Conservation (phyloP, 1,140 invertebrate species). For the Cylas formicarius region DNA sequence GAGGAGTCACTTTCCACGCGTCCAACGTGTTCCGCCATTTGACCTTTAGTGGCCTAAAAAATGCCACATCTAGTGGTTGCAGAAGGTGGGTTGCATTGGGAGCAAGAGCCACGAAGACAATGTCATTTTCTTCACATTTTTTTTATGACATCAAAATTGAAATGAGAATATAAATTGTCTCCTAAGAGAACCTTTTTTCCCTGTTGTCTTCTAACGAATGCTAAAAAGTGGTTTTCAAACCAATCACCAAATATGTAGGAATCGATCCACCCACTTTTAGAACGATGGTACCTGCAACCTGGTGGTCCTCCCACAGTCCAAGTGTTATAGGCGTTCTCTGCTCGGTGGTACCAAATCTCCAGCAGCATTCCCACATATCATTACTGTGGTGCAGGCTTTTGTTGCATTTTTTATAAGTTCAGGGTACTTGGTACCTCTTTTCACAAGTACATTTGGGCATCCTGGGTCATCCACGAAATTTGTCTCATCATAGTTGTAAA, state of each 20-base stretch:
- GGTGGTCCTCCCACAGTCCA: constrained; percentile 39
- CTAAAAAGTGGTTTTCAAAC: no score
- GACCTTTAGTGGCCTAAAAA: constrained; percentile 39
- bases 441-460: constrained; percentile 6
- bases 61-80: constrained; percentile 40
- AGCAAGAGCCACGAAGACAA: constrained; percentile 34
- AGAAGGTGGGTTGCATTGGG: constrained; percentile 41
- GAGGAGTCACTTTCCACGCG: no score
- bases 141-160: no score
- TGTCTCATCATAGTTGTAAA: constrained; percentile 14
- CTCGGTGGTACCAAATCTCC: constrained; percentile 32
- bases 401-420: constrained; percentile 38
- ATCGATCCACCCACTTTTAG: no score
- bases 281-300: no score
- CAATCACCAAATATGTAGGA: no score
- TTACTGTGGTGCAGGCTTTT: constrained; percentile 30
- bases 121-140: constrained; percentile 38
- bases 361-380: constrained; percentile 26
- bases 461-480: constrained; percentile 13
- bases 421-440: constrained; percentile 30
- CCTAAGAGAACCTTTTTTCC: no score
- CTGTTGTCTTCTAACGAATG: no score
- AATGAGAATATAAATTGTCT: no score
- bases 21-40: constrained; percentile 31
- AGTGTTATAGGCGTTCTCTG: constrained; percentile 33